phyloP scores from a whole-genome alignment of 2,113 vertebrate genomes.

The Promerops cafer region DNA sequence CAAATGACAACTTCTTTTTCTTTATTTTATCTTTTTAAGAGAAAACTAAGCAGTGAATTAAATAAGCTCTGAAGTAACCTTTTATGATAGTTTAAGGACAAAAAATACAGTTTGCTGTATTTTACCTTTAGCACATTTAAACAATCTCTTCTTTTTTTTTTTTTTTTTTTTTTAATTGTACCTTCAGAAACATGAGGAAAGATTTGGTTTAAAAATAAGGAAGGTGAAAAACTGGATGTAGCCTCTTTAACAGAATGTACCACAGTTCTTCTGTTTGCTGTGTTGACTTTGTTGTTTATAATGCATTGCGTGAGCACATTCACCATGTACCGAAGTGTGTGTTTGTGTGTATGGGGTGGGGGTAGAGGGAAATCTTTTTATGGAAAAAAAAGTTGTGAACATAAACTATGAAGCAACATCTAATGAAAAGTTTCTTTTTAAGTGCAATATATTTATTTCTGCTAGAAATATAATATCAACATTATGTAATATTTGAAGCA shows the following conservation, averaged over 20 bases:
- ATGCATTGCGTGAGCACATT: constrained; percentile 70
- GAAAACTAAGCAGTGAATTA: constrained; percentile 10
- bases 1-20: neutral
- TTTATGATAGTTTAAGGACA: constrained; percentile 58
- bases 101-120: constrained; percentile 72
- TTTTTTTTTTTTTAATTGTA: neutral
- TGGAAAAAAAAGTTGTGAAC: constrained; percentile 72
- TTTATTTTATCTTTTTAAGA: constrained; percentile 7
- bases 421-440: constrained; percentile 82
- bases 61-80: constrained; percentile 32
- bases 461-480: constrained; percentile 88
- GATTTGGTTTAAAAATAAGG: constrained; percentile 11
- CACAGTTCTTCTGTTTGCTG: constrained; percentile 72
- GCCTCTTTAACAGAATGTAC: constrained; percentile 56
- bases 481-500: constrained; percentile 88
- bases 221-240: constrained; percentile 61
- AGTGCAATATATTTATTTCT: constrained; percentile 99
- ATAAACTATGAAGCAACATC: constrained; percentile 73
- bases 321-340: constrained; percentile 67
- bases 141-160: neutral
- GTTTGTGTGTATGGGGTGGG: constrained; percentile 54
- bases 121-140: constrained; percentile 70
- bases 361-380: constrained; percentile 70
- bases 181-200: constrained; percentile 43
- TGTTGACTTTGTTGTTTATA: constrained; percentile 70